Conservation (phyloP, 2,888 invertebrate species). For the Zygogramma bicolorata region DNA sequence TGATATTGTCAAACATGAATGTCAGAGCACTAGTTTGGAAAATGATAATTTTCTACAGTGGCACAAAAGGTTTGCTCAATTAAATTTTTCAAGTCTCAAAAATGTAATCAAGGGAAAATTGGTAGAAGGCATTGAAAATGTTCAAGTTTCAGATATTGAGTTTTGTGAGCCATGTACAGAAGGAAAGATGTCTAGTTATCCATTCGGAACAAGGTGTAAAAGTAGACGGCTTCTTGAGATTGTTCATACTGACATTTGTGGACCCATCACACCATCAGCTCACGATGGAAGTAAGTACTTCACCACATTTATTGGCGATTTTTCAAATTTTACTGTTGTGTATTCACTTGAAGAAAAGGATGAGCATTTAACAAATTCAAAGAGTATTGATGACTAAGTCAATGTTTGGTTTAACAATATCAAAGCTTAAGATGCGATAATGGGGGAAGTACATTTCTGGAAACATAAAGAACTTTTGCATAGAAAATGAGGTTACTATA, state of each 20-base stretch:
- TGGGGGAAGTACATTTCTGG: too few relatives aligned
- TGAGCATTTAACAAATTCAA: too few relatives aligned
- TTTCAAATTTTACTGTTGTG: background rate
- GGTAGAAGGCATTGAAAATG: conserved; percentile 4
- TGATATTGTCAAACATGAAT: conserved; percentile 13
- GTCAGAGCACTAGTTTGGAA: conserved; percentile 17
- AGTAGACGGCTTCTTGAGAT: background rate
- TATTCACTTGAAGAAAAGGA: background rate
- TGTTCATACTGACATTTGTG: conserved; percentile 19
- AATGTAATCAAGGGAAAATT: background rate
- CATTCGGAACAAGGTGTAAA: background rate
- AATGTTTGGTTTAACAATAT: too few relatives aligned
- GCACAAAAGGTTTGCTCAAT: conserved; percentile 17
- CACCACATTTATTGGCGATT: conserved; percentile 1
- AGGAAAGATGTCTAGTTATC: conserved; percentile 4
- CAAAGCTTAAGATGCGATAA: too few relatives aligned
- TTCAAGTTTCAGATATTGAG: background rate
- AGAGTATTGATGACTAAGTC: background rate
- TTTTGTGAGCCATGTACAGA: background rate
- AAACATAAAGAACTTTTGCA: background rate
- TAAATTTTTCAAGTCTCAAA: background rate
- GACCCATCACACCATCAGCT: conserved; percentile 5
- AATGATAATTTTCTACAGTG: background rate
- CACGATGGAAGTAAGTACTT: conserved; percentile 14
- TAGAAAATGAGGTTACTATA: background rate